These are phyloP conservation scores for Ceratitis capitata DNA, from an alignment of 1,140 invertebrate species.

Conservation along the genomic window DNA sequence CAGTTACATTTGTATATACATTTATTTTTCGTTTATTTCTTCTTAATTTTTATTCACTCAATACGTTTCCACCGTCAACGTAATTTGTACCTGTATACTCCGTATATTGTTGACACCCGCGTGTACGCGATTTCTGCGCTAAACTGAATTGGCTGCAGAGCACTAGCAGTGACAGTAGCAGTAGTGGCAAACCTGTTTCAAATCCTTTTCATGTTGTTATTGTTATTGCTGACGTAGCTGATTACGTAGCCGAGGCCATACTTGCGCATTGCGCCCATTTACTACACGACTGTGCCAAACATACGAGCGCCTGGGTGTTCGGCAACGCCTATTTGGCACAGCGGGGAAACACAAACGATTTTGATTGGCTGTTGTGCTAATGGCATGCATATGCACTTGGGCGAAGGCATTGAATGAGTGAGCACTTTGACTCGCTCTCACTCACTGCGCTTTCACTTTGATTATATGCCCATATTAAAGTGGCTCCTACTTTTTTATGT, in stretches of 20 bases:
- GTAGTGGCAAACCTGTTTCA: conserved; percentile 36
- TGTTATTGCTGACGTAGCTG: background rate
- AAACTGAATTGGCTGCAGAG: conserved; percentile 51
- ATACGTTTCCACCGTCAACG: background rate
- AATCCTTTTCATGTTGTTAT: background rate
- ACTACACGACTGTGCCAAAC: background rate
- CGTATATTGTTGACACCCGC: conserved; percentile 49
- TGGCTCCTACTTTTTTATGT: background rate
- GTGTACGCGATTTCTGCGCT: conserved; percentile 58
- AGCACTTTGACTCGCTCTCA: background rate
- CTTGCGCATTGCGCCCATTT: conserved; percentile 38
- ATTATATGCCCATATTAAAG: no score
- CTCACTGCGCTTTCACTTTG: background rate
- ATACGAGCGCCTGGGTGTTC: background rate
- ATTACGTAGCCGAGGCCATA: conserved; percentile 8
- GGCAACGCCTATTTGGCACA: conserved; percentile 14
- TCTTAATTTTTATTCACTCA: background rate
- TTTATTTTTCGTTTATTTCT: conserved; percentile 25
- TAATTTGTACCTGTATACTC: background rate
- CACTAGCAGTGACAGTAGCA: background rate
- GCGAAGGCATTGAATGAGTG: background rate
- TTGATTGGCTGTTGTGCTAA: background rate
- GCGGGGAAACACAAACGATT: background rate
- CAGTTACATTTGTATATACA: background rate
- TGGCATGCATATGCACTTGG: background rate